Percentiles rank a stretch among this genome's conserved stretches.
Evolutionary conservation across 2,113 vertebrate species (phyloP).

Genomic region (Ptilonorhynchus violaceus): DNA sequence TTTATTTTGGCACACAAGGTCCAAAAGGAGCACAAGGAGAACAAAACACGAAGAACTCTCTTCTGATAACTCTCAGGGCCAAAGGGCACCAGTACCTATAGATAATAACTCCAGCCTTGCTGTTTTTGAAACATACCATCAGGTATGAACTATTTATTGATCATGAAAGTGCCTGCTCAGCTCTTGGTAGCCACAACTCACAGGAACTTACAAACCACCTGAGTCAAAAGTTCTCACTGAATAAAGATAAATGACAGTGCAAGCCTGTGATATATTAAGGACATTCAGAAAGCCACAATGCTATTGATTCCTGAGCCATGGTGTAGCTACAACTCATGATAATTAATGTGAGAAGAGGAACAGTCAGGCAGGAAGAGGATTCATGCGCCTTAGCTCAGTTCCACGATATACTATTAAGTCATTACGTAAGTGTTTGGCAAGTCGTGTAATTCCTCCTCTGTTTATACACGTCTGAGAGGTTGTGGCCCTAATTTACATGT

Average conservation of each 20-base stretch:
- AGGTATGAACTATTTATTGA: not conserved
- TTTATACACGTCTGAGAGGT: slow-evolving; percentile 7
- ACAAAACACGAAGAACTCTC: not conserved
- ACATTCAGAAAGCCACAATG: not conserved
- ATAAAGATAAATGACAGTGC: not conserved
- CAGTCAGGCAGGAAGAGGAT: slow-evolving; percentile 38
- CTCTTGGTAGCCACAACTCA: not conserved
- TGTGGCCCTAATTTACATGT: slow-evolving; percentile 24
- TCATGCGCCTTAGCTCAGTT: not conserved
- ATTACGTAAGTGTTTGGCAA: slow-evolving; percentile 46
- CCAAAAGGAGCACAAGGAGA: not conserved
- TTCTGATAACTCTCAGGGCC: not conserved
- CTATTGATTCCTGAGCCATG: not conserved
- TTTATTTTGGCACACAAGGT: not conserved
- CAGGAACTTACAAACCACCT: not conserved
- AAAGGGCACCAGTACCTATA: not conserved
- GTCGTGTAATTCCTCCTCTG: slow-evolving; percentile 4
- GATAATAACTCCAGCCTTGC: not conserved
- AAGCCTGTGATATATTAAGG: not conserved
- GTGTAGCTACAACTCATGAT: not conserved
- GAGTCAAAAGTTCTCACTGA: not conserved
- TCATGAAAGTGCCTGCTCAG: not conserved
- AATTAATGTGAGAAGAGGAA: not conserved
- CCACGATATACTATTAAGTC: slow-evolving; percentile 44
- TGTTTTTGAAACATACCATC: not conserved